Evolutionary conservation across 2,113 vertebrate genomes (phyloP).

Genomic region (Eonycteris spelaea): DNA sequence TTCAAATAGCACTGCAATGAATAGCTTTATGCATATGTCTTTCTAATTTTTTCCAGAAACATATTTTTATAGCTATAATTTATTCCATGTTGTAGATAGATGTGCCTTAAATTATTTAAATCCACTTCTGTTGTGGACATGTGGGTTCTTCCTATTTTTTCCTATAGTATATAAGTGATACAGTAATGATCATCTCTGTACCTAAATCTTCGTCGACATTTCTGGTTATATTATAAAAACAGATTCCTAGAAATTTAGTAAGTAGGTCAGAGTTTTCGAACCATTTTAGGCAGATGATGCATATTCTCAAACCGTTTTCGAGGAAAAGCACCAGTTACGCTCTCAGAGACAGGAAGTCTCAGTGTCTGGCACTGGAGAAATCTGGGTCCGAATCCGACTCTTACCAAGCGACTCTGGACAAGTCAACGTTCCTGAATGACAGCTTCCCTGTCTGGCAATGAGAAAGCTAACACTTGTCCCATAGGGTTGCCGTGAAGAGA

Average conservation of each 20-base stretch:
- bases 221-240: background rate
- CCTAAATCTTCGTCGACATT: background rate
- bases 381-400: background rate
- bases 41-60: slow-evolving; percentile 9
- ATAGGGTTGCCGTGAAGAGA: background rate
- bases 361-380: background rate
- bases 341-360: background rate
- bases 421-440: background rate
- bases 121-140: background rate
- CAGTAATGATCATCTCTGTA: background rate
- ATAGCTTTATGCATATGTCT: background rate
- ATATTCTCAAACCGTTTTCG: background rate
- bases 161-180: background rate
- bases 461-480: background rate
- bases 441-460: background rate
- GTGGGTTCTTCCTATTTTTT: background rate
- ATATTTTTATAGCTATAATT: background rate
- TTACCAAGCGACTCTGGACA: background rate
- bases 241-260: background rate
- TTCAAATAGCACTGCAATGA: background rate
- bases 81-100: background rate
- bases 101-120: background rate
- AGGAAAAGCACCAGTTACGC: background rate
- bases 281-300: background rate
- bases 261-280: background rate